Conservation (phyloP, 2,113 vertebrate genomes). For the Hyaena hyaena region DNA sequence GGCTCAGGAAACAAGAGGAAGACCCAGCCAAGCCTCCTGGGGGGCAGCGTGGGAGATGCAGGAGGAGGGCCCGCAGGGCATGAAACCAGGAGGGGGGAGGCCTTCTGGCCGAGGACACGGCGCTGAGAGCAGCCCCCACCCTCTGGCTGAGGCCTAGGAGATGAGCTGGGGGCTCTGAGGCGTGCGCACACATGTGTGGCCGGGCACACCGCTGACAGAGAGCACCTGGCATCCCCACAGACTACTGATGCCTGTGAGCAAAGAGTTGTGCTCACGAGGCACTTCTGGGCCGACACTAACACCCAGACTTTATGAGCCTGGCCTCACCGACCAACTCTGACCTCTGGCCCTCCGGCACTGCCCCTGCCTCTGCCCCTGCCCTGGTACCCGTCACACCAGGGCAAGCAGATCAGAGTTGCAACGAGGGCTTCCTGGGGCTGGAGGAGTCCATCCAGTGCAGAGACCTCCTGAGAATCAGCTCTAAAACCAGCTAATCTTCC, state of each 20-base stretch:
- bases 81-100: fast-evolving
- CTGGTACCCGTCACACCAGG: fast-evolving
- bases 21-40: fast-evolving
- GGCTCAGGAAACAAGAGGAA: neutral
- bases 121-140: neutral
- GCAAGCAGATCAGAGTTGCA: neutral
- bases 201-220: no score
- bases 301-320: no score
- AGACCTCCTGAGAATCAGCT: neutral
- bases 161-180: neutral
- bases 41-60: fast-evolving
- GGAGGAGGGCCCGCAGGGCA: neutral
- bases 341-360: fast-evolving
- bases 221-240: fast-evolving
- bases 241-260: fast-evolving
- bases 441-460: fast-evolving
- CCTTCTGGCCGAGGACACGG: fast-evolving
- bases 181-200: neutral
- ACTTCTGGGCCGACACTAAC: fast-evolving
- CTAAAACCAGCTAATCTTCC: neutral
- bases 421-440: fast-evolving
- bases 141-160: neutral
- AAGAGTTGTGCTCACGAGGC: fast-evolving
- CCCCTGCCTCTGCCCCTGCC: neutral
- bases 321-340: neutral